phyloP scores from a whole-genome alignment of 2,888 invertebrate genomes.

The Watsonalla binaria region DNA sequence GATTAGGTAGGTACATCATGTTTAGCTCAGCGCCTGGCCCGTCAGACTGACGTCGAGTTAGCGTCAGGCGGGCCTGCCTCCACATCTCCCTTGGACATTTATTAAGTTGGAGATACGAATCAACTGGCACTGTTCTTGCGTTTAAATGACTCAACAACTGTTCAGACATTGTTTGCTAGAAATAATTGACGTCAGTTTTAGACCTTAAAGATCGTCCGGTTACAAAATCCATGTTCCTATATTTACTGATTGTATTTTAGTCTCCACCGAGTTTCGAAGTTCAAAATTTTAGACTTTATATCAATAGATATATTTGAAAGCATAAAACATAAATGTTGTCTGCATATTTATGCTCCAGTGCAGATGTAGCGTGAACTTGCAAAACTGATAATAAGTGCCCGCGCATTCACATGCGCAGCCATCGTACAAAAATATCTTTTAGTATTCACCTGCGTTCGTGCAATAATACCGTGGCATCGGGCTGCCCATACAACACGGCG shows the following conservation, averaged over 20 bases:
- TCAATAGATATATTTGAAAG: no score
- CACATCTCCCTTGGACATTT: slow-evolving; percentile 46
- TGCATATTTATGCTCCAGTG: slow-evolving; percentile 6
- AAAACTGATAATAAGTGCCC: slow-evolving; percentile 35
- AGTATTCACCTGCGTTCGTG: slow-evolving; percentile 63
- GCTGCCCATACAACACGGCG: slow-evolving; percentile 43
- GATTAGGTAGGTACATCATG: slow-evolving; percentile 41
- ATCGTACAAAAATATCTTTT: slow-evolving; percentile 52
- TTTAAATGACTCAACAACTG: slow-evolving; percentile 36
- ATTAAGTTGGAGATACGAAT: slow-evolving; percentile 58
- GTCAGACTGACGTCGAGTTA: slow-evolving; percentile 62
- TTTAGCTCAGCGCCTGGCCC: slow-evolving; percentile 41
- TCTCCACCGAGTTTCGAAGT: no score
- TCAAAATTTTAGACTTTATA: no score
- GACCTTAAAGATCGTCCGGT: no score
- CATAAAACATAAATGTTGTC: neutral
- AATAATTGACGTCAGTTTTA: neutral
- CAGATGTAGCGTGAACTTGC: slow-evolving; percentile 17
- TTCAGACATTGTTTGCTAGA: slow-evolving; percentile 12
- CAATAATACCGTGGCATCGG: slow-evolving; percentile 49
- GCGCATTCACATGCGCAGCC: slow-evolving; percentile 12
- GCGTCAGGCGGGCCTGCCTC: slow-evolving; percentile 41
- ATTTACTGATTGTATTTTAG: no score
- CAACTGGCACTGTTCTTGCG: slow-evolving; percentile 20
- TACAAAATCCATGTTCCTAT: no score